phyloP scores from a whole-genome alignment of 2,113 vertebrate genomes.

The Ammodytes dubius region DNA sequence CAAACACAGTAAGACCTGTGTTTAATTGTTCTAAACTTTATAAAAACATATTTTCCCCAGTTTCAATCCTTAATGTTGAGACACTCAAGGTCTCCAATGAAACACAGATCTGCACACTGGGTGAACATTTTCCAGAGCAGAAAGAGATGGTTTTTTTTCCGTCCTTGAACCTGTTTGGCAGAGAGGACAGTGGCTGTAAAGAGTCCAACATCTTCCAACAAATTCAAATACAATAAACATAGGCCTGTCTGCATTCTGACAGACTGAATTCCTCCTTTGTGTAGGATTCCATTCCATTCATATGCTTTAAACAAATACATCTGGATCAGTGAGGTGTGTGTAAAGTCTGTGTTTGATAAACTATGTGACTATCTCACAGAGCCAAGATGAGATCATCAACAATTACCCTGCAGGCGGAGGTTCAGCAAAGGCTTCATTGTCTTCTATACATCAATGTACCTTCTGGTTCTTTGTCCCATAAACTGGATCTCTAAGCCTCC shows the following conservation, averaged over 20 bases:
- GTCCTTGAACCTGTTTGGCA: slow-evolving; percentile 16
- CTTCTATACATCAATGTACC: not conserved
- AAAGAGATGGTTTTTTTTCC: not conserved
- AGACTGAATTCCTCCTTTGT: not conserved
- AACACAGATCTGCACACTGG: not conserved
- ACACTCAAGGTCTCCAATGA: not conserved
- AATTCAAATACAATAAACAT: slow-evolving; percentile 37
- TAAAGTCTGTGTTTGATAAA: not conserved
- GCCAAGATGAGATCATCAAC: too few species aligned
- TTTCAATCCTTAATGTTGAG: not conserved
- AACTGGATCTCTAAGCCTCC: not conserved
- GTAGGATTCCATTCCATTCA: slow-evolving; percentile 25
- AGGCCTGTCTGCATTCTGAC: not conserved
- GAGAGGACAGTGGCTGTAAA: not conserved
- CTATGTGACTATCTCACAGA: not conserved
- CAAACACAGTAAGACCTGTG: not conserved
- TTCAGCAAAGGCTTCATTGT: too few species aligned
- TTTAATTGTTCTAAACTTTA: not conserved
- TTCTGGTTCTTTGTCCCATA: not conserved
- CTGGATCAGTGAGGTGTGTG: not conserved
- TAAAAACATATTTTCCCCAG: too few species aligned
- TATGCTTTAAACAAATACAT: slow-evolving; percentile 23
- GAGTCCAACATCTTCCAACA: slow-evolving; percentile 17
- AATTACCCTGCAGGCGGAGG: too few species aligned
- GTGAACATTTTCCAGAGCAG: not conserved